A percentile compares a stretch with the other conserved stretches of the same genome.
Evolutionary conservation across 2,888 invertebrate genomes (phyloP).

Genomic region (Volucella bombylans): DNA sequence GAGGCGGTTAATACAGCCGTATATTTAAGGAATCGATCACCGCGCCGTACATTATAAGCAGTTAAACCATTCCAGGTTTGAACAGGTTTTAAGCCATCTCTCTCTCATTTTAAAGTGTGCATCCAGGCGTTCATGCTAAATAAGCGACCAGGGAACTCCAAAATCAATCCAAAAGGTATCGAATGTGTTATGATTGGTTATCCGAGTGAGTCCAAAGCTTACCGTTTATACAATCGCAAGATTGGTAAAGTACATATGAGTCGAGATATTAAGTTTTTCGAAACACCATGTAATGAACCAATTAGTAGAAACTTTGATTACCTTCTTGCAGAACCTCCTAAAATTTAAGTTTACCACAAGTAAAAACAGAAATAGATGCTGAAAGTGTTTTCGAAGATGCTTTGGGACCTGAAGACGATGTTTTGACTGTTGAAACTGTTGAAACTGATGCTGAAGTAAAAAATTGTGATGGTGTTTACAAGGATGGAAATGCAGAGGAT

Average conservation of each 20-base stretch:
- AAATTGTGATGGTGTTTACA: too few species aligned
- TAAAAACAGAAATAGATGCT: neutral
- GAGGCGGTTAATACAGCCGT: too few species aligned
- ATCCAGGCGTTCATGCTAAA: neutral
- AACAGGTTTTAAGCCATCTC: too few species aligned
- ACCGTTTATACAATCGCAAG: neutral
- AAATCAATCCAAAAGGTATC: neutral
- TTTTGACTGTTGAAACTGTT: too few species aligned
- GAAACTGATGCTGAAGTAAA: too few species aligned
- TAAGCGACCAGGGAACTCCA: too few species aligned
- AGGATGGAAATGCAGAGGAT: too few species aligned
- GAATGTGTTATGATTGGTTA: too few species aligned
- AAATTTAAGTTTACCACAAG: neutral
- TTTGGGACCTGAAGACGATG: too few species aligned
- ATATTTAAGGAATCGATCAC: neutral
- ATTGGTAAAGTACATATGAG: neutral
- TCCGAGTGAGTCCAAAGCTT: too few species aligned
- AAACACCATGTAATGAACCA: too few species aligned
- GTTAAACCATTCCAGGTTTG: constrained; percentile 12
- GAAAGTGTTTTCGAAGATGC: neutral
- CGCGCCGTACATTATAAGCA: constrained; percentile 22
- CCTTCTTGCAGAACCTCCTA: neutral
- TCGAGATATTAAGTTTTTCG: too few species aligned
- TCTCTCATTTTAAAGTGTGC: neutral
- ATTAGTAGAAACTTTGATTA: neutral